Evolutionary conservation across 2,113 vertebrate species (phyloP).

Genomic region (Phaetusa simplex): DNA sequence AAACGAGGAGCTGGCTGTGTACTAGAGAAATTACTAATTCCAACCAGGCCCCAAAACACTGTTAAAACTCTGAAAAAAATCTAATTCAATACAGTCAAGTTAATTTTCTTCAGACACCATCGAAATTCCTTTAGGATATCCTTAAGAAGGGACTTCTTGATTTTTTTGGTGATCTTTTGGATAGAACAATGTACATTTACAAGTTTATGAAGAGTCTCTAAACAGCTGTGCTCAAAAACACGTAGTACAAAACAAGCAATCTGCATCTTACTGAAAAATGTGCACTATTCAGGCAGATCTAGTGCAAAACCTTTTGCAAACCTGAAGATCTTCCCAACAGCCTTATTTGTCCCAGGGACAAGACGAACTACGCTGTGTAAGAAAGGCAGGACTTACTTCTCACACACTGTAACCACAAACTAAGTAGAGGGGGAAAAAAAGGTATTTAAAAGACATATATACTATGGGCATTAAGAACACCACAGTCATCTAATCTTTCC

Average conservation of each 20-base stretch:
- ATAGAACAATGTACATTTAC: fast-evolving
- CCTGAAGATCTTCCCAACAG: background rate
- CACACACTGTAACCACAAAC: background rate
- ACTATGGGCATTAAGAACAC: background rate
- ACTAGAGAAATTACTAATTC: background rate
- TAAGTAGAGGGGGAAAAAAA: background rate
- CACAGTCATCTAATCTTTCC: background rate
- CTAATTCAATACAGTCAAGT: background rate
- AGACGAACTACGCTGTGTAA: background rate
- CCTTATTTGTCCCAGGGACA: background rate
- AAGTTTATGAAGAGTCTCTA: background rate
- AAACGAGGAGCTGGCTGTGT: background rate
- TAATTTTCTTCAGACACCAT: background rate
- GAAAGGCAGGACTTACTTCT: no score
- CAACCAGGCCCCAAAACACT: background rate
- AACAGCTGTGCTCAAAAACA: background rate
- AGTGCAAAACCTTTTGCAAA: background rate
- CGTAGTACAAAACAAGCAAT: no score
- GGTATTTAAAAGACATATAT: background rate
- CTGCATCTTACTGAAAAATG: background rate
- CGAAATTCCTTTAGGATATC: background rate
- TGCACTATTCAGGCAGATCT: background rate
- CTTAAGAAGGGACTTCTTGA: background rate
- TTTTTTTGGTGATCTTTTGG: background rate
- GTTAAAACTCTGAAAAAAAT: background rate